Evolutionary conservation across 2,113 vertebrate genomes (phyloP).

Genomic region (Cephalopterus ornatus): DNA sequence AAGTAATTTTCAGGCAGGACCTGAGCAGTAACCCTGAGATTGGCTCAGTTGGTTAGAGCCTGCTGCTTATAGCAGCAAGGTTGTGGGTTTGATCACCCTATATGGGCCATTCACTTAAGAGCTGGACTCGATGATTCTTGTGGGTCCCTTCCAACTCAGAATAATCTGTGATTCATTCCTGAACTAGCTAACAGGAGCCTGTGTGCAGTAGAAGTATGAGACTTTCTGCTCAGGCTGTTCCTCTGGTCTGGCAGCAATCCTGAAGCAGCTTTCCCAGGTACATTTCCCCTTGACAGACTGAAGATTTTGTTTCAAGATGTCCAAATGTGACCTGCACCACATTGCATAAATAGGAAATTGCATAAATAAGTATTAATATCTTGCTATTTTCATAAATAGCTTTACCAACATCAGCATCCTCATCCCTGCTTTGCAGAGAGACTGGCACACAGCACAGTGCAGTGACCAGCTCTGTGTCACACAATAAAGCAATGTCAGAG

Average conservation of each 20-base stretch:
- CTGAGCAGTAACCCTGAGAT: not conserved
- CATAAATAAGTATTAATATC: not conserved
- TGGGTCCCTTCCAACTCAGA: not conserved
- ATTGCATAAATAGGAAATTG: not conserved
- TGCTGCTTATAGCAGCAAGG: no score
- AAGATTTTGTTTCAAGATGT: not conserved
- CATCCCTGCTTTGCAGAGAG: not conserved
- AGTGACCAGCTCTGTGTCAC: not conserved
- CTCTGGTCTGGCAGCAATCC: not conserved
- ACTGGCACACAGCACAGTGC: not conserved
- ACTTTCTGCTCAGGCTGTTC: not conserved
- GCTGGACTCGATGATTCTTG: not conserved
- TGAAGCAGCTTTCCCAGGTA: not conserved
- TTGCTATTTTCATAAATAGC: not conserved
- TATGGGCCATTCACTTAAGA: not conserved
- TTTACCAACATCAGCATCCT: not conserved
- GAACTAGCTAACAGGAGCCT: not conserved
- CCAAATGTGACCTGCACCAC: not conserved
- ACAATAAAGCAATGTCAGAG: not conserved
- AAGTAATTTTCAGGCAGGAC: not conserved
- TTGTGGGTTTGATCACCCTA: not conserved
- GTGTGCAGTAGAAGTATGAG: not conserved
- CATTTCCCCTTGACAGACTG: not conserved
- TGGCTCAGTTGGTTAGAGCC: not conserved
- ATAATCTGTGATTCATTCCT: not conserved